Evolutionary conservation across 2,888 invertebrate species (phyloP).

Genomic region (Melinopterus prodromus): DNA sequence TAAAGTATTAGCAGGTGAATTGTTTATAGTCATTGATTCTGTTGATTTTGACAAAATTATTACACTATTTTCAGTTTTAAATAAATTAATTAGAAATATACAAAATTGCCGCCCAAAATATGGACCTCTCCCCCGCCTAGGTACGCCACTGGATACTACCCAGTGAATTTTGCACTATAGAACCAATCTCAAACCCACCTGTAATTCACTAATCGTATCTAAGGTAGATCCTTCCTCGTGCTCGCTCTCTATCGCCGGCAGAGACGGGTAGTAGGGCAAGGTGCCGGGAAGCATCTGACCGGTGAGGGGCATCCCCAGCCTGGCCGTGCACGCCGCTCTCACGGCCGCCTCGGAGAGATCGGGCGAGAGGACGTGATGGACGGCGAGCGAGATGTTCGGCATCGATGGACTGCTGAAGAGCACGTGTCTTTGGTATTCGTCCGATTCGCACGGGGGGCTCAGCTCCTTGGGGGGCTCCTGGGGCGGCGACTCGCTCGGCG

Average conservation of each 20-base stretch:
- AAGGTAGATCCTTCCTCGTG: conserved; percentile 63
- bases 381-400: conserved; percentile 93
- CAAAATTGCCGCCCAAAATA: no score
- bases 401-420: conserved; percentile 95
- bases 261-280: conserved; percentile 75
- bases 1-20: no score
- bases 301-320: conserved; percentile 71
- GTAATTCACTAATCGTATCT: conserved; percentile 60
- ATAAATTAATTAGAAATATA: no score
- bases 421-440: conserved; percentile 73
- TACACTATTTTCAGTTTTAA: no score
- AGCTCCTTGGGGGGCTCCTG: conserved; percentile 59
- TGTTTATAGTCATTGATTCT: no score
- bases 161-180: no score
- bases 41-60: no score
- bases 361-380: conserved; percentile 57
- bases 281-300: conserved; percentile 74
- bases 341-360: conserved; percentile 82
- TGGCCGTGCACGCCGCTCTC: conserved; percentile 73
- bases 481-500: conserved; percentile 72
- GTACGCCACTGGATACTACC: no score
- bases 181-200: conserved; percentile 37
- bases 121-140: no score
- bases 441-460: conserved; percentile 69
- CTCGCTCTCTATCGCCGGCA: conserved; percentile 66